A percentile compares a stretch with the other conserved stretches of the same genome.
Conservation (phyloP, 2,797 vertebrate genomes). For the Lagocephalus sceleratus region DNA sequence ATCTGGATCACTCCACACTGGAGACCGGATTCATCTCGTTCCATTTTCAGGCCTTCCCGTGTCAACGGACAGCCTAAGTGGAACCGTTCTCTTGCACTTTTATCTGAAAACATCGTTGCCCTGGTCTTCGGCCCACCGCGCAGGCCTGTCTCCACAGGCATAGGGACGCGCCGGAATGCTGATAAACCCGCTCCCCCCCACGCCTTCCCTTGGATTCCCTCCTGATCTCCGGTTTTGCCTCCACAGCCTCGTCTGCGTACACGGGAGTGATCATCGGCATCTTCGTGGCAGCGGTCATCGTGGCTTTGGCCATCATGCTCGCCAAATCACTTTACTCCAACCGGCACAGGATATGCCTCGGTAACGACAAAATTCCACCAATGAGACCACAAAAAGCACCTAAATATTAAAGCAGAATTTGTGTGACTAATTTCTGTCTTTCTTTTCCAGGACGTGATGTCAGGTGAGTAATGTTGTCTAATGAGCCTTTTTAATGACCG, state of each 20-base stretch:
- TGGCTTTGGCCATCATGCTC: slow-evolving; percentile 49
- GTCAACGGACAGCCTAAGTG: too few relatives aligned
- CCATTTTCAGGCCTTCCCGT: too few relatives aligned
- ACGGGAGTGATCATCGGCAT: slow-evolving; percentile 69
- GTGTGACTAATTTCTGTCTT: too few relatives aligned
- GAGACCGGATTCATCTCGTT: too few relatives aligned
- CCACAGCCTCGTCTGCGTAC: slow-evolving; percentile 53
- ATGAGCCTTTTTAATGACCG: too few relatives aligned
- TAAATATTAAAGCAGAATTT: too few relatives aligned
- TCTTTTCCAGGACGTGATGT: too few relatives aligned
- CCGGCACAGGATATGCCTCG: slow-evolving; percentile 72
- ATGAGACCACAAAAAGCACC: too few relatives aligned
- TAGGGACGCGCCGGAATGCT: slow-evolving; percentile 46
- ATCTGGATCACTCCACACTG: too few relatives aligned
- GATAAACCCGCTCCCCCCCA: slow-evolving; percentile 40
- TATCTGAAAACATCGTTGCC: too few relatives aligned
- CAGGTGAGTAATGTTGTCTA: too few relatives aligned
- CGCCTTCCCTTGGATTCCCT: background rate
- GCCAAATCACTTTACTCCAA: slow-evolving; percentile 62
- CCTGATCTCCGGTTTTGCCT: slow-evolving; percentile 21
- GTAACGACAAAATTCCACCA: slow-evolving; percentile 41
- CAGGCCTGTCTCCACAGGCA: slow-evolving; percentile 15
- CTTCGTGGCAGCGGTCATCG: slow-evolving; percentile 69
- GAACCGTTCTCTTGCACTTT: too few relatives aligned
- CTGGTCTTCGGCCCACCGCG: background rate